phyloP scores from a whole-genome alignment of 2,888 invertebrate species.

The Tenthredo mesomela region DNA sequence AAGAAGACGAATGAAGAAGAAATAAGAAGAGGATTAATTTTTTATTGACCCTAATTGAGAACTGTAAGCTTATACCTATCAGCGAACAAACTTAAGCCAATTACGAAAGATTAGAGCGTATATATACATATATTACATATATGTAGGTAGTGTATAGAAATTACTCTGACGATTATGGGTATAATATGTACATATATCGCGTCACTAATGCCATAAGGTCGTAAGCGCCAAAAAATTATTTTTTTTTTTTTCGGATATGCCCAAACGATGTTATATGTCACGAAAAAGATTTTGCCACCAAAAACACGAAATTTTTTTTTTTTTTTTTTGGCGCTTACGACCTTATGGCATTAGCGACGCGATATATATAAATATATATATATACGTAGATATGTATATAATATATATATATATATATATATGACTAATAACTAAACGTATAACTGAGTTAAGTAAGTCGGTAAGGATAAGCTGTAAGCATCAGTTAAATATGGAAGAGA shows the following conservation, averaged over 20 bases:
- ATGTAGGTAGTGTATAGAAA: not conserved
- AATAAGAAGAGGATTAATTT: slow-evolving; percentile 5
- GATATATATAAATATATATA: too few species aligned
- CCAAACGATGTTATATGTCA: too few species aligned
- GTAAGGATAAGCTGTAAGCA: not conserved
- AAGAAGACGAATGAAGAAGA: not conserved
- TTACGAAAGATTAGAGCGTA: not conserved
- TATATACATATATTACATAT: not conserved
- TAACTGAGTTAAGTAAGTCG: not conserved
- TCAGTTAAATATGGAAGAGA: not conserved
- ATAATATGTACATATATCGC: too few species aligned
- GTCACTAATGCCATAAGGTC: too few species aligned
- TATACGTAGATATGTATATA: not conserved
- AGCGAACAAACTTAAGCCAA: slow-evolving; percentile 16
- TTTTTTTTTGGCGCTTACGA: too few species aligned
- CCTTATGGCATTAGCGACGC: too few species aligned
- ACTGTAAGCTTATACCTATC: not conserved
- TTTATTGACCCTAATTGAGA: slow-evolving; percentile 40
- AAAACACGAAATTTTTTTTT: too few species aligned
- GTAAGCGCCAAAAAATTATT: too few species aligned
- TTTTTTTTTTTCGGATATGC: too few species aligned
- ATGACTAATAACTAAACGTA: not conserved
- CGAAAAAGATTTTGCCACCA: too few species aligned
- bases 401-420: not conserved
- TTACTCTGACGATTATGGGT: not conserved